Conservation (phyloP, 1,140 invertebrate genomes). For the Bombus consobrinus region DNA sequence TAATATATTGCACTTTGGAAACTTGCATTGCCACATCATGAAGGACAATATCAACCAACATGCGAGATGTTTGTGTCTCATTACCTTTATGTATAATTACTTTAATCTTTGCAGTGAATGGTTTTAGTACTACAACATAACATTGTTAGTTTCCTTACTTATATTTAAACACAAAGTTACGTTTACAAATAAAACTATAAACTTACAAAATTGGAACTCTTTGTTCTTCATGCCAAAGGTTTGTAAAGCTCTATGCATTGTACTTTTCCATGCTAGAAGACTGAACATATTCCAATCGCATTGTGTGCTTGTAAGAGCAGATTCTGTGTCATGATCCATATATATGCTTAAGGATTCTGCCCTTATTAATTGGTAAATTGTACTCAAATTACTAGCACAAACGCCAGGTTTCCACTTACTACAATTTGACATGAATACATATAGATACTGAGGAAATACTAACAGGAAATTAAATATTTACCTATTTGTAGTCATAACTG, state of each 20-base stretch:
- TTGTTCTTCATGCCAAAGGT: conserved; percentile 90
- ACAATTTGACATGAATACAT: conserved; percentile 47
- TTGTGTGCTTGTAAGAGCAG: conserved; percentile 79
- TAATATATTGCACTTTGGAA: conserved; percentile 89
- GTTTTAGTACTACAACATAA: conserved; percentile 85
- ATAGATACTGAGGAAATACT: neutral
- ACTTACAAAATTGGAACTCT: conserved; percentile 90
- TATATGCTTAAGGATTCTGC: conserved; percentile 90
- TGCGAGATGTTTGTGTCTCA: conserved; percentile 87
- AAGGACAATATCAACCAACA: conserved; percentile 89
- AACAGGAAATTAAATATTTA: conserved; percentile 72
- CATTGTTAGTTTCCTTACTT: neutral
- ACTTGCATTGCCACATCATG: conserved; percentile 90
- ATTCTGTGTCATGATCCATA: conserved; percentile 87
- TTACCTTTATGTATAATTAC: conserved; percentile 90
- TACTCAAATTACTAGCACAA: conserved; percentile 85
- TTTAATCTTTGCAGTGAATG: conserved; percentile 91
- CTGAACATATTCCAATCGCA: conserved; percentile 84
- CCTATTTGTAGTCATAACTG: conserved; percentile 92
- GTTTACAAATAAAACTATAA: neutral
- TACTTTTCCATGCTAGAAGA: conserved; percentile 87
- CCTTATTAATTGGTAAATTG: conserved; percentile 90
- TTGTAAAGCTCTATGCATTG: conserved; percentile 88
- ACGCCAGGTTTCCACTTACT: conserved; percentile 92
- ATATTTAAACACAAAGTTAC: neutral